Percentiles rank a stretch among this genome's conserved stretches.
Conservation (phyloP, 2,113 vertebrate genomes). For the Aspiorhynchus laticeps region DNA sequence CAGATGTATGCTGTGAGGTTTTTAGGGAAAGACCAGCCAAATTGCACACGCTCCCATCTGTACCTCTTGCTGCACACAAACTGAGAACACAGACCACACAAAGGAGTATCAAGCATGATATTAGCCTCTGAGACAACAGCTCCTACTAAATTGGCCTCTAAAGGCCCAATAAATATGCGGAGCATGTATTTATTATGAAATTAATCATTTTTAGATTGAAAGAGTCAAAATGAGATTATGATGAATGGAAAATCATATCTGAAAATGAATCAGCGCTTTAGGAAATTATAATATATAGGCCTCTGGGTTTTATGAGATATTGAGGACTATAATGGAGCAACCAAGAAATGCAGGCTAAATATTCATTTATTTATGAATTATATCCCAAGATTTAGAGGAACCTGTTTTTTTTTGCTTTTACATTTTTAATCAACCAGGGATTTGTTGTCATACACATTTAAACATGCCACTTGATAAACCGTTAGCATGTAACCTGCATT, state of each 20-base stretch:
- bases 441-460: slow-evolving; percentile 1
- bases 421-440: background rate
- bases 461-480: background rate
- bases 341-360: no score
- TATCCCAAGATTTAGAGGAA: no score
- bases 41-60: slow-evolving; percentile 30
- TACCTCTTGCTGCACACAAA: background rate
- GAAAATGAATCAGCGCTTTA: background rate
- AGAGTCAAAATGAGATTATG: slow-evolving; percentile 6
- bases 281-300: background rate
- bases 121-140: slow-evolving; percentile 1
- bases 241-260: slow-evolving; percentile 32
- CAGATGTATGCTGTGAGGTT: slow-evolving; percentile 35
- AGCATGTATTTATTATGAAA: no score
- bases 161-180: background rate
- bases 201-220: background rate
- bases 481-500: background rate
- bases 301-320: background rate
- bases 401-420: background rate
- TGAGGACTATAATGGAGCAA: no score
- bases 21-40: slow-evolving; percentile 42
- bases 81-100: slow-evolving; percentile 10
- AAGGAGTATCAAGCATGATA: slow-evolving; percentile 32
- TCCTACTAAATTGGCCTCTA: slow-evolving; percentile 11
- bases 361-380: no score